Percentiles rank a stretch among this genome's conserved stretches.
These are phyloP conservation scores for Morbakka virulenta DNA, from an alignment of 30 jellyfish, hydroid and myxozoan species.

Conservation along the genomic window DNA sequence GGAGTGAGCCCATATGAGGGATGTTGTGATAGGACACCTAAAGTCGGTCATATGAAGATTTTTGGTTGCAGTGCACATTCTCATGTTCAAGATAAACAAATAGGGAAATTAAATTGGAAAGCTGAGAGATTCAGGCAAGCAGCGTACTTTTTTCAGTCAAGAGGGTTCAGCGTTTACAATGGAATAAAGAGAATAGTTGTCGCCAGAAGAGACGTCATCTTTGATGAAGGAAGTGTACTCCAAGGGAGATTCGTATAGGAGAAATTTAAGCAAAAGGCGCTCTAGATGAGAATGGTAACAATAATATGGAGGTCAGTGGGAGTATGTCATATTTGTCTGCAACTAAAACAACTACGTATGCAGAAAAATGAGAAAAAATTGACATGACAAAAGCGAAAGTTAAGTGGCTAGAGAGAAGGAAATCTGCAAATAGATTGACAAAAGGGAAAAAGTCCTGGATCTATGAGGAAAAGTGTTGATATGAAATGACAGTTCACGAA, in stretches of 20 bases:
- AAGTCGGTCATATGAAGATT: constrained; percentile 27
- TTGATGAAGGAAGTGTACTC: neutral
- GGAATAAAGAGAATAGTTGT: neutral
- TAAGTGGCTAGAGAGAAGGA: neutral
- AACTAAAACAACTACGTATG: neutral
- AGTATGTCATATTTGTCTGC: neutral
- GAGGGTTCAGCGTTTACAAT: constrained; percentile 31
- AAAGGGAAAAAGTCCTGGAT: neutral
- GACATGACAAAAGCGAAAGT: neutral
- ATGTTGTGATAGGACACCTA: constrained; percentile 47
- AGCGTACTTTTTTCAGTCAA: constrained; percentile 9
- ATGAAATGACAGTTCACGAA: neutral
- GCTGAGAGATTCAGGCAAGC: constrained; percentile 8
- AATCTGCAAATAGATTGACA: neutral
- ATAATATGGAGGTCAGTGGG: neutral
- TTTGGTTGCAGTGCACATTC: constrained; percentile 71
- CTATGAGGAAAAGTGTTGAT: neutral
- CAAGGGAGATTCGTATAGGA: neutral
- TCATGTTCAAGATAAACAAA: constrained; percentile 27
- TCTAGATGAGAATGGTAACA: neutral
- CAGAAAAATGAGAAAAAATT: too few species aligned
- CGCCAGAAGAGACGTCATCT: neutral
- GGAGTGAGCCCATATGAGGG: constrained; percentile 46
- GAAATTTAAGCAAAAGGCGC: neutral
- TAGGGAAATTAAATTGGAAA: constrained; percentile 38